Conservation (phyloP, 2,888 invertebrate genomes). For the Heliconius ismenius region DNA sequence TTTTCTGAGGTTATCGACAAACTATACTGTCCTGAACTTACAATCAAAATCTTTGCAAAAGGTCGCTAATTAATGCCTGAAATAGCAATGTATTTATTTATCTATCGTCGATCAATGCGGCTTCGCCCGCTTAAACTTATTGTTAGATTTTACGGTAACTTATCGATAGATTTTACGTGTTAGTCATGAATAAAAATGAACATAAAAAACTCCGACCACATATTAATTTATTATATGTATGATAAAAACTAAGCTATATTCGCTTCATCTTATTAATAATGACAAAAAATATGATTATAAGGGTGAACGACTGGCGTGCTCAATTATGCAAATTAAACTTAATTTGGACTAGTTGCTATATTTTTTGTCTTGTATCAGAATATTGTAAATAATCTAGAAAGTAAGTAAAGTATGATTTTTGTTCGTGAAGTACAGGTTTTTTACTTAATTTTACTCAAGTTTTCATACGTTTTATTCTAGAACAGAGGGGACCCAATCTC, state of each 20-base stretch:
- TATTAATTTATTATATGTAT: not conserved
- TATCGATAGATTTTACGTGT: not conserved
- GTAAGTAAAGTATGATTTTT: not conserved
- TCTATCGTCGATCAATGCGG: too few relatives aligned
- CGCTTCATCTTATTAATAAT: not conserved
- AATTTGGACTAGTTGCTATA: not conserved
- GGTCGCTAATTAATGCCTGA: not conserved
- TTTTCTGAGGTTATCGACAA: constrained; percentile 13
- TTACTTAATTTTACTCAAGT: not conserved
- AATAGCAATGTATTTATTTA: not conserved
- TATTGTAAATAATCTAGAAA: not conserved
- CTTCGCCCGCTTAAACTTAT: too few relatives aligned
- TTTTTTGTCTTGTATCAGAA: not conserved
- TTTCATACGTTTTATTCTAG: too few relatives aligned
- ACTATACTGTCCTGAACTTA: not conserved
- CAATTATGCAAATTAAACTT: not conserved
- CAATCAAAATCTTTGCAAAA: not conserved
- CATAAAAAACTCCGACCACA: not conserved
- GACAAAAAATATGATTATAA: not conserved
- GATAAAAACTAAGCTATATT: not conserved
- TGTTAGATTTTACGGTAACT: too few relatives aligned
- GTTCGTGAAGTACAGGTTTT: not conserved
- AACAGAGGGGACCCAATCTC: not conserved
- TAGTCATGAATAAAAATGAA: not conserved
- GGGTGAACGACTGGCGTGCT: not conserved